Percentiles rank a stretch among this genome's conserved stretches.
phyloP scores from a whole-genome alignment of 1,140 invertebrate species.

The Megalopta genalis region DNA sequence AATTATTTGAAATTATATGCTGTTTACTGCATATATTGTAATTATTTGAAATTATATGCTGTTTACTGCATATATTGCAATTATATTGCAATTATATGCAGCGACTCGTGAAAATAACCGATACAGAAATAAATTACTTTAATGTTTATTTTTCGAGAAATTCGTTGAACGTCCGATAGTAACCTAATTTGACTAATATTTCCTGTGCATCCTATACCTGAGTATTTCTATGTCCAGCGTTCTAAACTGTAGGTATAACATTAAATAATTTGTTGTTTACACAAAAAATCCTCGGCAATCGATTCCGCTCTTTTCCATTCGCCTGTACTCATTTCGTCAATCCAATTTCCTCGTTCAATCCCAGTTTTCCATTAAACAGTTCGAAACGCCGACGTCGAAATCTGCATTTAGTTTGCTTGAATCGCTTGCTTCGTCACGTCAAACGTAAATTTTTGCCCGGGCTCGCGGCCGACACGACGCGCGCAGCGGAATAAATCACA shows the following conservation, averaged over 20 bases:
- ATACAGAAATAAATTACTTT: no score
- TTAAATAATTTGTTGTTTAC: not conserved
- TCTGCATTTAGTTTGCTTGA: slow-evolving; percentile 5
- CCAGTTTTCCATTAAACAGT: not conserved
- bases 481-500: slow-evolving; percentile 8
- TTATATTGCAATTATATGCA: no score
- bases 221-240: no score
- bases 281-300: not conserved
- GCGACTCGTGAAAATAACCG: no score
- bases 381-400: not conserved
- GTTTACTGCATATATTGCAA: no score
- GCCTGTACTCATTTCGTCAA: not conserved
- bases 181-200: no score
- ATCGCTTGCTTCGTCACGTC: slow-evolving; percentile 7
- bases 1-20: no score
- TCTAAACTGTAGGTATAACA: not conserved
- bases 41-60: no score
- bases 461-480: not conserved
- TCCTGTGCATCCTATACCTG: no score
- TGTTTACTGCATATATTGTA: no score
- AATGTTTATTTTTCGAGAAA: no score
- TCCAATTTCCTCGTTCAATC: not conserved
- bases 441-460: slow-evolving; percentile 6
- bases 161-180: no score
- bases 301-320: not conserved